A percentile compares a stretch with the other conserved stretches of the same genome.
Evolutionary conservation across 2,113 vertebrate species (phyloP).

Genomic region (Lepidothrix coronata): DNA sequence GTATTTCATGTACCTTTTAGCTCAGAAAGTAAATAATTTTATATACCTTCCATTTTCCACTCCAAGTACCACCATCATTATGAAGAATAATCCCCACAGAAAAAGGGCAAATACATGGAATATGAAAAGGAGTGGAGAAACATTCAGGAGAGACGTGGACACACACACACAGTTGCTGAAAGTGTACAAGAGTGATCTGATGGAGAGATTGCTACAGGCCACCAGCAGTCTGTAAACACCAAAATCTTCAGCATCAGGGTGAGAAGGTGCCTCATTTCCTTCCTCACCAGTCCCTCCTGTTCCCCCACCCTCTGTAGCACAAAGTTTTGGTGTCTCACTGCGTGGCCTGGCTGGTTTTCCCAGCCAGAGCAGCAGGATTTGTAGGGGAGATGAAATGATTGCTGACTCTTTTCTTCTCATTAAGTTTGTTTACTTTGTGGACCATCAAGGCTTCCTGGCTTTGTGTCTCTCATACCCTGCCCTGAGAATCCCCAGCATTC

Average conservation of each 20-base stretch:
- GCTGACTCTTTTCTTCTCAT: conserved; percentile 38
- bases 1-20: background rate
- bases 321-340: background rate
- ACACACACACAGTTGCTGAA: background rate
- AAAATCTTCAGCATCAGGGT: background rate
- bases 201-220: background rate
- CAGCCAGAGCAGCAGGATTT: background rate
- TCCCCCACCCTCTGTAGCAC: background rate
- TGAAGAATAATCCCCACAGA: background rate
- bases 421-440: conserved; percentile 22
- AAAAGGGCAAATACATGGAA: background rate
- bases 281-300: background rate
- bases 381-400: conserved; percentile 36
- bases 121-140: background rate
- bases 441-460: conserved; percentile 7
- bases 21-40: background rate
- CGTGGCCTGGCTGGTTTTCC: background rate
- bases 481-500: conserved; percentile 12
- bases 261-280: background rate
- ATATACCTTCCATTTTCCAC: background rate
- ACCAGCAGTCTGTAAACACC: background rate
- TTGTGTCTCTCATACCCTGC: background rate
- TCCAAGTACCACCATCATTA: background rate
- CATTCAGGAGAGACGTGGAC: background rate
- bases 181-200: background rate